Base-by-base conservation (phyloP, 37 sponge, comb jelly and placozoan genomes). In the Diacarnus erythraeanus region DNA sequence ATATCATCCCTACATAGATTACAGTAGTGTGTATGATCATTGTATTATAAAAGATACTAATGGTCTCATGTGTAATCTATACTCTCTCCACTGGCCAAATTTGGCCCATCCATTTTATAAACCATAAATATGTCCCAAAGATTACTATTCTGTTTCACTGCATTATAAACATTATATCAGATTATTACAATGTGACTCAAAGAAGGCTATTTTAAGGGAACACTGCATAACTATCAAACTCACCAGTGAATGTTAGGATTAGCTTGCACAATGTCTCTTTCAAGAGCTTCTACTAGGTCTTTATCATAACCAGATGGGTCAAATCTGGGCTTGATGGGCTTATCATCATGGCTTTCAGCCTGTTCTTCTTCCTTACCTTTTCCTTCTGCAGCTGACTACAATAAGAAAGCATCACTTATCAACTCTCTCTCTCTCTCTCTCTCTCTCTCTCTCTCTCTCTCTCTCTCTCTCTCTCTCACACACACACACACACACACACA, bases 221-320 rank as follows among this genome's bases (percentile, higher is more conserved):
- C n/a, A n/a, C n/a, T n/a, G n/a, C n/a, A n/a, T n/a, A n/a, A n/a
- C n/a, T n/a, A n/a, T n/a, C n/a, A n/a, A 47, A 47, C 93, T 54
- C 22, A 88, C 99, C 99, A 98, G 57, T 86, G 86, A 5, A 98
- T 89, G 57, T 94, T 94, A 20, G 94, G 94, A 47, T 98, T 89
- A 25, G 92, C 83, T 54, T 82, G 83, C 3, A 98, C 68, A 76
- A 98, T 98, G 47, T 98, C 99, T 69, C 94, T 84, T 78, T 98
- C 99, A 43, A 98, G 63, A 44, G 84, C 71, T 51, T 94, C 94
- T 39, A 98, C 96, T 34, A 98, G 69, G 39, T 95, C 99, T 71
- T 95, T 95, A 84, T 98, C 96, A 67, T 96, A 94, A 35, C 94
- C 92, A 64, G 86, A 17, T 21, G 92, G 67, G 42, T 92, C 89